A percentile compares a stretch with the other conserved stretches of the same genome.
These are phyloP conservation scores for Lethenteron reissneri DNA, from an alignment of 2,113 vertebrate species.

Conservation along the genomic window DNA sequence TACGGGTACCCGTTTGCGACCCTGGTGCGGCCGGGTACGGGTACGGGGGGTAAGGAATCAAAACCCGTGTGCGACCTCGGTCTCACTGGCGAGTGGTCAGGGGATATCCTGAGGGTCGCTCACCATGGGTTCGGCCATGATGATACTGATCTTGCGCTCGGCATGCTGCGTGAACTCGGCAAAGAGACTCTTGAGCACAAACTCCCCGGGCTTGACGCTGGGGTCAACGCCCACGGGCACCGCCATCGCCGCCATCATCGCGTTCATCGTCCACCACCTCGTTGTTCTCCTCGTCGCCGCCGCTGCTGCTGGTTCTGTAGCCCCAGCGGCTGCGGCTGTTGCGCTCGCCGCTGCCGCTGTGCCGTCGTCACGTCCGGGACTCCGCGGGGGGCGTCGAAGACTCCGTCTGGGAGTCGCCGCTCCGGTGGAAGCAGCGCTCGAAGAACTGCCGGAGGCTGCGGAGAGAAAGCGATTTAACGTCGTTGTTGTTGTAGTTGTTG, in stretches of 20 bases:
- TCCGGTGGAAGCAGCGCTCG: no score
- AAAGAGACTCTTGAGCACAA: slow-evolving; percentile 97
- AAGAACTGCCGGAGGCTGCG: no score
- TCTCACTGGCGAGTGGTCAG: no score
- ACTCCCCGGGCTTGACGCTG: slow-evolving; percentile 94
- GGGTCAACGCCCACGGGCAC: slow-evolving; percentile 53
- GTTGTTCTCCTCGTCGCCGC: neutral
- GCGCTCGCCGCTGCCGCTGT: neutral
- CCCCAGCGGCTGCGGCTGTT: neutral
- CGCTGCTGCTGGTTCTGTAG: neutral
- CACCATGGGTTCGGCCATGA: slow-evolving; percentile 98
- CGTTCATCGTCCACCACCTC: neutral
- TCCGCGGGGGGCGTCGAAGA: neutral
- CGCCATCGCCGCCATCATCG: neutral
- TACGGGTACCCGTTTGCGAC: no score
- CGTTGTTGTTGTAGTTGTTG: no score
- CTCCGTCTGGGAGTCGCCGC: neutral
- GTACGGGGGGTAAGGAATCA: no score
- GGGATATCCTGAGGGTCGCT: slow-evolving; percentile 15
- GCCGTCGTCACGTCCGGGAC: neutral
- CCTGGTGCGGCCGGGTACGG: no score
- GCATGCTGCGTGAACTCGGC: slow-evolving; percentile 92
- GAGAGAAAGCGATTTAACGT: no score
- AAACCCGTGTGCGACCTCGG: no score
- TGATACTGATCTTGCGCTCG: slow-evolving; percentile 99